Evolutionary conservation across 2,797 vertebrate genomes (phyloP), one percentile per base, ranked within the genome.

Genomic region (Anguilla megastoma): DNA sequence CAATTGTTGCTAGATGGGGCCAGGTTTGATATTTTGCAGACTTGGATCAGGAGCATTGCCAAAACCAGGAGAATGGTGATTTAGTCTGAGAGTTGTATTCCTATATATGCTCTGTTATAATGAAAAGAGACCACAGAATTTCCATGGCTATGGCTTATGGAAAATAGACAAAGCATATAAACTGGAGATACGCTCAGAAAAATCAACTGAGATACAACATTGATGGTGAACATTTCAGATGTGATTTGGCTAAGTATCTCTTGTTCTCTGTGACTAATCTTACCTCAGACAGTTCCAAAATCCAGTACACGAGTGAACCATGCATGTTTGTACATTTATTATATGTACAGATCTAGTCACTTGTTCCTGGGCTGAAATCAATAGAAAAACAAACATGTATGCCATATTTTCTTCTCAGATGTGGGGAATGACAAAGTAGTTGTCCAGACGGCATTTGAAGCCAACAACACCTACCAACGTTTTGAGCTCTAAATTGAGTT

Each of bases 381-480:
- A 86, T 69, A 36, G 87, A 16, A 92, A 92, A 89, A 91, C 91
- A 91, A 90, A 90, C 86, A 91, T 88, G 86, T 90, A 90, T 33
- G 69, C 88, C 91, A 89, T 58, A 88, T 88, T 88, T 90, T 86
- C 85, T 33, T 88, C 86, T 93, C 91, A 87, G 79, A 91, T 91
- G 92, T 90, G 90, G 84, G 90, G 89, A 88, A 9, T 88, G 56
- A 74, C 45, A 89, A 87, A 94, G 79, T 89, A 86, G 33, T 92
- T 94, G 83, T 90, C 90, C 93, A 95, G 93, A 93, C 94, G 93
- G 86, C 30, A 45, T 76, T 36, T 2, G 36, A 76, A 76, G 71
- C 16, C 33, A 5, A 18, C 71, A 41, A 41, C 0, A 12, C 33
- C 10, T 76, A 88, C 89, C 91, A 90, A 90, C 54, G 30, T 36